These are phyloP conservation scores for Lepidochitona cinerea DNA, from an alignment of 2,888 invertebrate genomes.

Conservation along the genomic window DNA sequence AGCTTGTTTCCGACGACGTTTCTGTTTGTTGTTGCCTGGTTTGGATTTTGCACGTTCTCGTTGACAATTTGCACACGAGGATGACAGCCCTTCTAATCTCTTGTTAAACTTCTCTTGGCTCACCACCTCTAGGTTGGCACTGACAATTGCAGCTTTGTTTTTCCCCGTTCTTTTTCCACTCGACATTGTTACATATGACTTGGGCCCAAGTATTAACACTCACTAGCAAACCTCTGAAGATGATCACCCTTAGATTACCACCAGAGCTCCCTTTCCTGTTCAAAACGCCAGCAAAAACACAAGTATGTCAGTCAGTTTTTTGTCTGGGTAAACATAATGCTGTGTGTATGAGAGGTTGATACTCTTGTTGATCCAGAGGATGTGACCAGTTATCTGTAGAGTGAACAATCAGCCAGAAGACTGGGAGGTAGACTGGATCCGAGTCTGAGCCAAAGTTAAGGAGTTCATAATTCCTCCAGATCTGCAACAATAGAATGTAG, in stretches of 20 bases:
- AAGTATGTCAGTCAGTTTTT: neutral
- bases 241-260: neutral
- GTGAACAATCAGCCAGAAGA: too few species aligned
- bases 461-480: too few species aligned
- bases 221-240: neutral
- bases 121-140: conserved; percentile 52
- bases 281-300: neutral
- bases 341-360: too few species aligned
- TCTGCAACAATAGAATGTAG: too few species aligned
- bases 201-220: neutral
- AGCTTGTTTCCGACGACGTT: conserved; percentile 26
- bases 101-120: conserved; percentile 53
- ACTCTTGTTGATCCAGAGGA: too few species aligned
- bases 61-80: conserved; percentile 62
- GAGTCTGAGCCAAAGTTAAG: too few species aligned
- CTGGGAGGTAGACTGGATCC: too few species aligned
- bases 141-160: conserved; percentile 8
- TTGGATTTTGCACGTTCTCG: conserved; percentile 43
- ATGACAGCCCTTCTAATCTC: conserved; percentile 47
- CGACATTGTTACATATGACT: neutral
- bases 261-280: neutral
- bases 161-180: neutral
- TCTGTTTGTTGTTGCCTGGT: conserved; percentile 18
- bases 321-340: neutral
- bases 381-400: too few species aligned